Conservation (phyloP, 2,797 vertebrate genomes). For the Ctenochaetus hawaiiensis region DNA sequence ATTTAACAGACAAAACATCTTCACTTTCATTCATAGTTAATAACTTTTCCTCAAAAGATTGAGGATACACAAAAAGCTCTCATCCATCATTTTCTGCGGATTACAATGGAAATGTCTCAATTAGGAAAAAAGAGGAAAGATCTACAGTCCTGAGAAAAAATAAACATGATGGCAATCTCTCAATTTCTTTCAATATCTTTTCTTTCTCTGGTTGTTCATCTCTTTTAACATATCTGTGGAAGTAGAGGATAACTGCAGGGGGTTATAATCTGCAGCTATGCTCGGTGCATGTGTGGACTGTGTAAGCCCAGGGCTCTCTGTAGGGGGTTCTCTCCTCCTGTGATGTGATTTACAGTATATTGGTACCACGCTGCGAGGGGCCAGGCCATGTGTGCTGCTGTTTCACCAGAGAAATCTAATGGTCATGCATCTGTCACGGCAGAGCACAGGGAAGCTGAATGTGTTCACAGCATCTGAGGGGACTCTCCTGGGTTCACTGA, state of each 20-base stretch:
- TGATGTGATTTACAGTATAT: conserved; percentile 15
- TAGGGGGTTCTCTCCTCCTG: conserved; percentile 16
- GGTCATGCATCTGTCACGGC: background rate
- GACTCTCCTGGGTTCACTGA: background rate
- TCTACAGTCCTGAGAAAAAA: background rate
- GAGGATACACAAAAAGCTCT: too few species aligned
- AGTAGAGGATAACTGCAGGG: background rate
- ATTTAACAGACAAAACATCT: too few species aligned
- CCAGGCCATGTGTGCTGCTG: background rate
- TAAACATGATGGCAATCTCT: too few species aligned
- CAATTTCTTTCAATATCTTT: too few species aligned
- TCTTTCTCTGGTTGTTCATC: too few species aligned
- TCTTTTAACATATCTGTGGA: background rate
- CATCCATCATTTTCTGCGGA: too few species aligned
- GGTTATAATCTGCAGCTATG: background rate
- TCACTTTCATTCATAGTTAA: too few species aligned
- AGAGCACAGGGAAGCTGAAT: background rate
- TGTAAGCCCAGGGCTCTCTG: conserved; percentile 1
- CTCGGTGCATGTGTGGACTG: background rate
- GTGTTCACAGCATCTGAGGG: background rate
- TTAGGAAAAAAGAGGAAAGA: background rate
- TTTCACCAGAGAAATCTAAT: conserved; percentile 4
- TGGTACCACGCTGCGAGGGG: conserved; percentile 24
- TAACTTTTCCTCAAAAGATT: too few species aligned
- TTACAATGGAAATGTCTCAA: too few species aligned